A percentile compares a stretch with the other conserved stretches of the same genome.
phyloP scores from a whole-genome alignment of 2,888 invertebrate genomes.

The Ferdinandea cuprea region DNA sequence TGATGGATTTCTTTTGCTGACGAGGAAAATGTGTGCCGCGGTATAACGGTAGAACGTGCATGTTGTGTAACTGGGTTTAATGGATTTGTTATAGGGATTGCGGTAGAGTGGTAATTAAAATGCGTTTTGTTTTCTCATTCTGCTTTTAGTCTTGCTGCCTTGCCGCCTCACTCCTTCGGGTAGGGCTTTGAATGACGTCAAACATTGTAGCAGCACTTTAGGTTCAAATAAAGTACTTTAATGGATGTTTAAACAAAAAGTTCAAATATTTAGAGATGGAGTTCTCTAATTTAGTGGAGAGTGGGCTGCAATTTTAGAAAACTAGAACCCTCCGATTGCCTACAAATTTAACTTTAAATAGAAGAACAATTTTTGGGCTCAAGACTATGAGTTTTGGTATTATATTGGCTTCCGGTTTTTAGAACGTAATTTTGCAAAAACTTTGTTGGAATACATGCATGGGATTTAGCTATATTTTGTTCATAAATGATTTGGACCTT shows the following conservation, averaged over 20 bases:
- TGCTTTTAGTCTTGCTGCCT: not conserved
- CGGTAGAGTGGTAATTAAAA: slow-evolving; percentile 74
- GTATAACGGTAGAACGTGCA: slow-evolving; percentile 71
- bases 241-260: slow-evolving; percentile 65
- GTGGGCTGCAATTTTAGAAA: too few species aligned
- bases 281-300: not conserved
- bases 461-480: too few species aligned
- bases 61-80: slow-evolving; percentile 74
- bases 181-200: slow-evolving; percentile 59
- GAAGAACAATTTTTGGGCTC: too few species aligned
- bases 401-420: too few species aligned
- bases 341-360: too few species aligned
- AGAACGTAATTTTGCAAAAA: too few species aligned
- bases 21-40: slow-evolving; percentile 68
- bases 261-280: not conserved
- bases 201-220: slow-evolving; percentile 58
- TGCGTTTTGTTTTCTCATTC: slow-evolving; percentile 40
- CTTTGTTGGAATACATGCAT: too few species aligned
- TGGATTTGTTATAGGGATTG: slow-evolving; percentile 71
- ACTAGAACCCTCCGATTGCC: too few species aligned
- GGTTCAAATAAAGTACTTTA: slow-evolving; percentile 59
- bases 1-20: slow-evolving; percentile 67
- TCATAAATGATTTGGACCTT: too few species aligned
- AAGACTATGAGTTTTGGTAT: too few species aligned
- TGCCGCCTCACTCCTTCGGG: slow-evolving; percentile 6